Base-by-base conservation (phyloP, 2,113 vertebrate genomes). In the Mellivora capensis region DNA sequence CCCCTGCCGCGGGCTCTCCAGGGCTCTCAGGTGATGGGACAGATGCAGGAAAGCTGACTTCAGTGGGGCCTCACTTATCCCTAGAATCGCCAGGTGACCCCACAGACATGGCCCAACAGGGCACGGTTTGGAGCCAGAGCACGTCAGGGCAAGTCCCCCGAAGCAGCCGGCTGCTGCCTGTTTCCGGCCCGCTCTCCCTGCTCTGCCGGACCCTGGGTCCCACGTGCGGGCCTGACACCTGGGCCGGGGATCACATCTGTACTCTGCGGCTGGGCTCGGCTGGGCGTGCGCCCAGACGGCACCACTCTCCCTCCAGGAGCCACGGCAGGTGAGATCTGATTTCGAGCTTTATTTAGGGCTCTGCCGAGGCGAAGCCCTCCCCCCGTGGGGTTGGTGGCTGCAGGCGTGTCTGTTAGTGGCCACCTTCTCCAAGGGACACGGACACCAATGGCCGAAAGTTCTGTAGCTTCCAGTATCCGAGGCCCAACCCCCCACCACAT, bases 351-450 rank as follows among this genome's bases (percentile, higher is more conserved):
- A 17, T 37, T 52, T 17, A 29, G 11, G 67, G 39, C 29, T 74
- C 76, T 57, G 64, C 47, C 18, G 20, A 47, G 59, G 27, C 0
- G n/a, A 29, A 31, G 39, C 12, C 49, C 64, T 57, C 17, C 23
- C 0, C 42, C 44, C 18, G 1, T 15, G 9, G 8, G 6, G 6
- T 0, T 29, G 2, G 72, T 8, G 4, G 29, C 83, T 82, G 64
- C 2, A 0, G 2, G 18, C 4, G 0, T 4, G 39, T 12, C 74
- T 7, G 6, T 8, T 14, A 37, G 69, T 1, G 10, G 20, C 10
- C 49, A 29, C 62, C 62, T 57, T 34, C 9, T 37, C 54, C 10
- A 20, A 87, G 5, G 23, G 62, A 72, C 15, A 12, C 0, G 6
- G 61, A 49, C 39, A 6, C 9, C 54, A 67, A 37, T 2, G 61